Conservation (phyloP, 2,797 vertebrate genomes). For the Propithecus deckenii region DNA sequence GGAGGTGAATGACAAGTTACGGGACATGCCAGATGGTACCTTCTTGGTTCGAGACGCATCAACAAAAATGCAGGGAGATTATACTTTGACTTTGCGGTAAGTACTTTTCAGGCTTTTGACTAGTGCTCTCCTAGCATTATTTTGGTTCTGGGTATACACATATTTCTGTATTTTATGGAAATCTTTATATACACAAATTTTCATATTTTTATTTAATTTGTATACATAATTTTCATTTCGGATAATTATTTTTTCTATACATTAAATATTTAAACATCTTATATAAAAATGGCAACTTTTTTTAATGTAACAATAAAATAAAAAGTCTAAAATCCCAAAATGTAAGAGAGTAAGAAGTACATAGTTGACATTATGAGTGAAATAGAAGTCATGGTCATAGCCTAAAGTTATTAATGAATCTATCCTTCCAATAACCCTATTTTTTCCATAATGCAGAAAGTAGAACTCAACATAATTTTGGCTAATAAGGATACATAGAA, state of each 20-base stretch:
- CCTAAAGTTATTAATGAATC: constrained; percentile 35
- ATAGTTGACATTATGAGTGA: background rate
- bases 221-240: constrained; percentile 48
- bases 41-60: constrained; percentile 97
- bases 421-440: background rate
- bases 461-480: constrained; percentile 34
- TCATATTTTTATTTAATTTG: constrained; percentile 49
- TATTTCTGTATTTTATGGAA: constrained; percentile 53
- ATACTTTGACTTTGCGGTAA: constrained; percentile 95
- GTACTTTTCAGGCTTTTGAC: constrained; percentile 44
- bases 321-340: constrained; percentile 31
- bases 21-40: constrained; percentile 97
- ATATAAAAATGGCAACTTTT: background rate
- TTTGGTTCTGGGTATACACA: constrained; percentile 22
- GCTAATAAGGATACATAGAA: background rate
- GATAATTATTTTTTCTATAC: background rate
- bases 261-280: constrained; percentile 53
- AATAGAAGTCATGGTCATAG: background rate
- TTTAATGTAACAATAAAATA: constrained; percentile 48
- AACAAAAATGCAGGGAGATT: constrained; percentile 97
- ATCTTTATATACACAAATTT: background rate
- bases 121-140: background rate
- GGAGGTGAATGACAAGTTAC: constrained; percentile 96
- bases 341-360: background rate
- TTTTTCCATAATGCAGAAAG: constrained; percentile 1